Conservation (phyloP, 2,888 invertebrate species). For the Nasonovia ribisnigri region DNA sequence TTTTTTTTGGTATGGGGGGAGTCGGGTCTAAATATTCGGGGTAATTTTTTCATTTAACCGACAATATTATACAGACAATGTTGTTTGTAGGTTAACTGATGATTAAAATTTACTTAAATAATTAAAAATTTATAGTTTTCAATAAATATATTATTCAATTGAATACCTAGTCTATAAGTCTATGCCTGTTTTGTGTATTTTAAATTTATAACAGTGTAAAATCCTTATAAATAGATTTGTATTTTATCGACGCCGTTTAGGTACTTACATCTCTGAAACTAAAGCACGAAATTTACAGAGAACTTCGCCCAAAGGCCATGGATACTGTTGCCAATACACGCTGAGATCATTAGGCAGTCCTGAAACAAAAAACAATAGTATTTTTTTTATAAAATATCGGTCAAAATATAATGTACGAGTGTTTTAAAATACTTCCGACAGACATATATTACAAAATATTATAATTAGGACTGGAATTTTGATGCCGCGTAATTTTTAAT, state of each 20-base stretch:
- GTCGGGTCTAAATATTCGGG: too few relatives aligned
- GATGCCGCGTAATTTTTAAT: background rate
- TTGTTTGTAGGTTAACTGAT: background rate
- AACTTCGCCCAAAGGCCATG: conserved; percentile 83
- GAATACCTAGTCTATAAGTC: too few relatives aligned
- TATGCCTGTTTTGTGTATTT: background rate
- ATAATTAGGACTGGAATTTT: background rate
- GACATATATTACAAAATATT: background rate
- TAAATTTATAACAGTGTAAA: background rate
- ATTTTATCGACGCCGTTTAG: background rate
- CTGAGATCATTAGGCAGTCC: conserved; percentile 89
- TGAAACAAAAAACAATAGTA: conserved; percentile 71
- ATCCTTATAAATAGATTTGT: background rate
- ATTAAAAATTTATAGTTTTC: background rate
- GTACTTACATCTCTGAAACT: conserved; percentile 87
- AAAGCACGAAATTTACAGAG: conserved; percentile 87
- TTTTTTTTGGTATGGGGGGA: too few relatives aligned
- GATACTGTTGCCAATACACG: conserved; percentile 90
- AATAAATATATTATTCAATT: background rate
- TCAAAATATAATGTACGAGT: background rate
- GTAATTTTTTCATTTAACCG: too few relatives aligned
- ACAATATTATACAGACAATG: background rate
- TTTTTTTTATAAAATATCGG: background rate
- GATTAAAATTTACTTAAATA: background rate
- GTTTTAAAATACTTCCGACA: background rate